These are phyloP conservation scores for Cydia amplana DNA, from an alignment of 1,140 invertebrate species.

Conservation along the genomic window DNA sequence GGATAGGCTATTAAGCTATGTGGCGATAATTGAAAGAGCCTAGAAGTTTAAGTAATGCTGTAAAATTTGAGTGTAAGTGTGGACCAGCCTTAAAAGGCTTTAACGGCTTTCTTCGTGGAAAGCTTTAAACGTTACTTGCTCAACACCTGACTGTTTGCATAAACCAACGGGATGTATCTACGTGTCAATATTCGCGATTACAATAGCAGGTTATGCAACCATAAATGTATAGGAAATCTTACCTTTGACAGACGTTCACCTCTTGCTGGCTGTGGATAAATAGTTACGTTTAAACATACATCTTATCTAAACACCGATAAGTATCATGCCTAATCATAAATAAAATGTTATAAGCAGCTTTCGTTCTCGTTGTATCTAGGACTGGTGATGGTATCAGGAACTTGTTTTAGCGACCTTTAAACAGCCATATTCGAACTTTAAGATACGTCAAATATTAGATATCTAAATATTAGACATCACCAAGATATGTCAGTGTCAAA, in stretches of 20 bases:
- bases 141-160: conserved; percentile 16
- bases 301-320: not conserved
- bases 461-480: no score
- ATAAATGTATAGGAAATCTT: conserved; percentile 9
- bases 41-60: not conserved
- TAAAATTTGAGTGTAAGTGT: not conserved
- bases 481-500: no score
- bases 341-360: not conserved
- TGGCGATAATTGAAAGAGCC: not conserved
- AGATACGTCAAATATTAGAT: no score
- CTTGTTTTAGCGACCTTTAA: not conserved
- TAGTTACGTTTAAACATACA: not conserved
- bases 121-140: conserved; percentile 25
- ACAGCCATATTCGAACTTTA: no score
- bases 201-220: not conserved
- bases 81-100: conserved; percentile 7
- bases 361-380: not conserved
- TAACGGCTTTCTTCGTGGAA: conserved; percentile 13
- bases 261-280: not conserved
- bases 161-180: conserved; percentile 12
- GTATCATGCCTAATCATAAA: not conserved
- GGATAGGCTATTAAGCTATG: not conserved
- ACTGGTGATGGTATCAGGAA: not conserved
- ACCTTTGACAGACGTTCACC: conserved; percentile 3
- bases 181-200: conserved; percentile 28